Base-by-base conservation (phyloP, 2,888 invertebrate genomes). In the Cremastinae sp. region DNA sequence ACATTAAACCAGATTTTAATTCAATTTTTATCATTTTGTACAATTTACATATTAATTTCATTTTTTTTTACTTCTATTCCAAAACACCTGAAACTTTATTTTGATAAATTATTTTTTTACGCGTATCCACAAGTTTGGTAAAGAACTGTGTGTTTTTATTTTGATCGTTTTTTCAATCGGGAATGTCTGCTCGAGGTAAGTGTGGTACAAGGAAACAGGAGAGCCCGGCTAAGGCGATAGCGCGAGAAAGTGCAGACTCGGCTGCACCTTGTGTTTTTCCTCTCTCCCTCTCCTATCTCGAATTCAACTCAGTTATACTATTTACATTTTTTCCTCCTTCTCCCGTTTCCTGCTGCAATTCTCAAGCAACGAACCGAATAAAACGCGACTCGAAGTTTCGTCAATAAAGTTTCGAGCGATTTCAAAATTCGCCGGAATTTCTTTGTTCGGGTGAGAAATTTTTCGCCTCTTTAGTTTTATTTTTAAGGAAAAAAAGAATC, bases 181-280 rank as follows among this genome's bases (percentile, higher is more conserved):
- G 51, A n/a, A 22, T 12, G 58, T 41, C 18, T 35, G 14, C n/a
- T 10, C 12, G 10, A 9, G 18, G 28, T 59, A 28, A 28, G 8
- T 43, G 22, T 12, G 41, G 58, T 20, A 59, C 22, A 22, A 45
- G 59, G 22, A 51, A 28, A 28, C 28, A 5, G 28, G 22, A 51
- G 41, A 64, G 41, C 9, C 51, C 41, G 64, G 43, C 39, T 37
- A 62, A 37, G n/a, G 47, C 55, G 47, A 47, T 58, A 47, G 49
- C 28, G 58, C 56, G 74, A 68, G 68, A 74, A 74, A 74, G 74
- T 74, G 74, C 74, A 62, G 20, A 59, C 49, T 43, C 22, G 56
- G 55, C 41, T 69, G 74, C 74, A 74, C 72, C 72, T 72, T 71
- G 71, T 61, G 16, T 28, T 28, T 28, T 28, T 45, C 35, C 45